A percentile compares a stretch with the other conserved stretches of the same genome.
Evolutionary conservation across 2,797 vertebrate species (phyloP).

Genomic region (Pteropus rufus): DNA sequence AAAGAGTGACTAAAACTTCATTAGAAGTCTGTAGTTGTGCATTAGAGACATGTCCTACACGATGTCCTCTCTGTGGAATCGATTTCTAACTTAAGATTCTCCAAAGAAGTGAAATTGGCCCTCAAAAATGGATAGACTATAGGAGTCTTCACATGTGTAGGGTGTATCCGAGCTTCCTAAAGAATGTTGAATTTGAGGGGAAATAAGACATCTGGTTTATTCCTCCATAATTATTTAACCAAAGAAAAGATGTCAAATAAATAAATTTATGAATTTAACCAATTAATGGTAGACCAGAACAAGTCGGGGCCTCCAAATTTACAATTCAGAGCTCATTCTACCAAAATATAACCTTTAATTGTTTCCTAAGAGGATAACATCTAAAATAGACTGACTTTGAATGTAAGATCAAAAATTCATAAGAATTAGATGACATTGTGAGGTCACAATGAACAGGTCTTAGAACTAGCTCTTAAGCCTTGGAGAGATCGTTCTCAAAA

Average conservation of each 20-base stretch:
- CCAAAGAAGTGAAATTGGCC: neutral
- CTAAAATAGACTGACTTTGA: neutral
- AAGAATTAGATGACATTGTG: neutral
- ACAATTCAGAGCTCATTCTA: neutral
- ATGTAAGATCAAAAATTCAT: neutral
- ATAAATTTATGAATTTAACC: neutral
- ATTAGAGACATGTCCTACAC: neutral
- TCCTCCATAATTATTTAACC: neutral
- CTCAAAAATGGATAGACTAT: neutral
- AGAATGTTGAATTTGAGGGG: neutral
- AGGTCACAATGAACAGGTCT: neutral
- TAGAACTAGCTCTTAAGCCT: neutral
- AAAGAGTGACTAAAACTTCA: neutral
- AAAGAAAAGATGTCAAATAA: neutral
- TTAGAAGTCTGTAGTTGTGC: neutral
- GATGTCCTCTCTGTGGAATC: neutral
- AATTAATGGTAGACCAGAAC: neutral
- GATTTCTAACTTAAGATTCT: neutral
- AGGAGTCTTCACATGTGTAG: neutral
- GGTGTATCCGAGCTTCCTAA: neutral
- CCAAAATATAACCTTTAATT: neutral
- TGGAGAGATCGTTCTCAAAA: neutral
- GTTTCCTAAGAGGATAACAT: neutral
- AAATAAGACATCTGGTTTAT: neutral
- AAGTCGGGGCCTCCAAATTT: neutral